Base-by-base conservation (phyloP, 2,888 invertebrate species). In the Drosophila bunnanda region DNA sequence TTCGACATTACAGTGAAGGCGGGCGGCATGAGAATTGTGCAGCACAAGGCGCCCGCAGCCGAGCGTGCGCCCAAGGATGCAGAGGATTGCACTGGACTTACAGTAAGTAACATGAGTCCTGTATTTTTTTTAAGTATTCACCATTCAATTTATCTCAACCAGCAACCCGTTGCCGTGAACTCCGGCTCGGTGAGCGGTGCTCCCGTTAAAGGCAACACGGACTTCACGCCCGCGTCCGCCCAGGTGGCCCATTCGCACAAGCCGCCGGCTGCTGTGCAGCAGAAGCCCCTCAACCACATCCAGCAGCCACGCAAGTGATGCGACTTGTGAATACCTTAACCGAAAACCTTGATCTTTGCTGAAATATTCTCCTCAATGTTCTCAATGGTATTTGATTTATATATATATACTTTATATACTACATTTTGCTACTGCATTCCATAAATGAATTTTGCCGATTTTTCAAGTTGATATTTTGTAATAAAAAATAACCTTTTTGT, bases 11-110 rank as follows among this genome's bases (percentile, higher is more conserved):
- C 71, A 97, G 97, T 97, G 4, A 98, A 97, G 94, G 97, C 97
- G 65, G 98, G 98, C 56, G 97, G 97, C 3, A 97, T 97, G 97
- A 94, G 98, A 80, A 97, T 98, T 88, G 97, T 96, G 15, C 97
- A 98, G 89, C 96, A 98, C 90, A 97, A 97, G 92, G 93, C 94
- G 1, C 94, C 95, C 8, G 95, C 95, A 80, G 93, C 94, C 43
- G 93, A 94, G 83, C 95, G 95, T 79, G 95, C 95, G 60, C 93
- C 93, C 15, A 95, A 94, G 90, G 94, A 94, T 81, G 94, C 94
- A 57, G 96, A 96, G 90, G 96, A 96, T 88, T 94, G 95, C 70
- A 95, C 96, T 0, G 95, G 95, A 43, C 93, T 96, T 1, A 95
- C 96, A 60, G 95, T 96, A 30, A 95, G 72, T 62, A 2, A 25